Conservation (phyloP, 2,113 vertebrate species). For the cat (Felis catus) region DNA sequence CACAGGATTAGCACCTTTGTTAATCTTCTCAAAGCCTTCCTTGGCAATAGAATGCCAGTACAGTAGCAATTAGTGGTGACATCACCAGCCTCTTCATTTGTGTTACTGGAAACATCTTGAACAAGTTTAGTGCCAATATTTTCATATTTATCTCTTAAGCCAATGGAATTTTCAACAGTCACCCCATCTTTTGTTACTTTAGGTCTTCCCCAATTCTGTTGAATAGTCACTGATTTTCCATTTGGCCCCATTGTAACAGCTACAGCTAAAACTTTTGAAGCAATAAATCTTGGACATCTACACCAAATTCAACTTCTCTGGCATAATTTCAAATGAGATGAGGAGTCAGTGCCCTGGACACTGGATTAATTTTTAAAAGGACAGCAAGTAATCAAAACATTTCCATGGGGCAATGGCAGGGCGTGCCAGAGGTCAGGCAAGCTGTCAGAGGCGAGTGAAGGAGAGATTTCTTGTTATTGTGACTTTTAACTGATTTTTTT, state of each 20-base stretch:
- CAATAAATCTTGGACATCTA: slow-evolving; percentile 82
- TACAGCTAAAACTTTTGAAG: slow-evolving; percentile 86
- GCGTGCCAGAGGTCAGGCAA: background rate
- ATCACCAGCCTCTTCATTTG: slow-evolving; percentile 70
- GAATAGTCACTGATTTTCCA: slow-evolving; percentile 92
- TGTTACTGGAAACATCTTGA: slow-evolving; percentile 94
- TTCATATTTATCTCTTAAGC: background rate
- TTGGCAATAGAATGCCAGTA: slow-evolving; percentile 66
- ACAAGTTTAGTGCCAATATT: slow-evolving; percentile 94
- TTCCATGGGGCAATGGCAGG: background rate
- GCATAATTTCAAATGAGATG: slow-evolving; percentile 90
- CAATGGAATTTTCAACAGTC: slow-evolving; percentile 84
- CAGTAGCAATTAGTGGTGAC: slow-evolving; percentile 93
- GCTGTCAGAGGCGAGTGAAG: background rate
- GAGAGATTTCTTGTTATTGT: background rate
- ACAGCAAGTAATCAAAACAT: background rate
- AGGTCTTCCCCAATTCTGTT: slow-evolving; percentile 87
- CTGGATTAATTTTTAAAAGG: background rate
- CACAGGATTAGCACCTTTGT: slow-evolving; percentile 72
- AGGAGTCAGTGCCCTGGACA: slow-evolving; percentile 6
- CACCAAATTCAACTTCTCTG: slow-evolving; percentile 62
- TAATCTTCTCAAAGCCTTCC: background rate
- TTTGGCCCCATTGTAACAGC: slow-evolving; percentile 95
- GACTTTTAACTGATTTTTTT: background rate
- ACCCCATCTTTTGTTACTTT: slow-evolving; percentile 96